These are phyloP conservation scores for Apolygus lucorum DNA, from an alignment of 1,140 invertebrate species.

Conservation along the genomic window DNA sequence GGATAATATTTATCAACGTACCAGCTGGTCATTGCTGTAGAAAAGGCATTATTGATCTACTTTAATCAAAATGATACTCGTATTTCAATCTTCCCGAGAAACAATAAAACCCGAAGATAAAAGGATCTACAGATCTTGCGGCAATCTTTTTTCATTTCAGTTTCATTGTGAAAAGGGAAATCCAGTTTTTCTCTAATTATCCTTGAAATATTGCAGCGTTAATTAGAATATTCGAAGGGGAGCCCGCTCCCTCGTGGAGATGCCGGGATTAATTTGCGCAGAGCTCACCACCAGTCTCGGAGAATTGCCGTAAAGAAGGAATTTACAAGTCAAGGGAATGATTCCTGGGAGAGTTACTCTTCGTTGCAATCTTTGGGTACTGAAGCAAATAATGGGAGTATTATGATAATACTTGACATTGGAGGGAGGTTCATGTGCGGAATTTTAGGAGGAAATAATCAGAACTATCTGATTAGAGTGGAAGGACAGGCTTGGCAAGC, in stretches of 20 bases:
- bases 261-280: conserved; percentile 3
- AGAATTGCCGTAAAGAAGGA: conserved; percentile 3
- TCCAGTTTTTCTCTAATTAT: conserved; percentile 3
- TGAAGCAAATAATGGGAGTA: background rate
- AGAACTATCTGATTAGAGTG: too few species aligned
- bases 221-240: background rate
- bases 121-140: background rate
- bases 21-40: too few species aligned
- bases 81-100: too few species aligned
- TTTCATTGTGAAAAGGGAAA: background rate
- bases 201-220: conserved; percentile 13
- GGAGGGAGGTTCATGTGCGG: too few species aligned
- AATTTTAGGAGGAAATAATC: too few species aligned
- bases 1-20: too few species aligned
- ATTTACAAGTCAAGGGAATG: conserved; percentile 2
- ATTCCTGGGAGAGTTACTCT: too few species aligned
- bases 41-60: too few species aligned
- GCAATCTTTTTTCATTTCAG: background rate
- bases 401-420: background rate
- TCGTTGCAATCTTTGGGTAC: background rate
- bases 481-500: too few species aligned
- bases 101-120: background rate
- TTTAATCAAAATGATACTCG: too few species aligned
- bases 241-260: background rate
- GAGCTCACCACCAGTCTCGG: background rate